Evolutionary conservation across 2,113 vertebrate genomes (phyloP), one percentile per base, ranked within the genome.

Genomic region (Notarius lentiginosus): DNA sequence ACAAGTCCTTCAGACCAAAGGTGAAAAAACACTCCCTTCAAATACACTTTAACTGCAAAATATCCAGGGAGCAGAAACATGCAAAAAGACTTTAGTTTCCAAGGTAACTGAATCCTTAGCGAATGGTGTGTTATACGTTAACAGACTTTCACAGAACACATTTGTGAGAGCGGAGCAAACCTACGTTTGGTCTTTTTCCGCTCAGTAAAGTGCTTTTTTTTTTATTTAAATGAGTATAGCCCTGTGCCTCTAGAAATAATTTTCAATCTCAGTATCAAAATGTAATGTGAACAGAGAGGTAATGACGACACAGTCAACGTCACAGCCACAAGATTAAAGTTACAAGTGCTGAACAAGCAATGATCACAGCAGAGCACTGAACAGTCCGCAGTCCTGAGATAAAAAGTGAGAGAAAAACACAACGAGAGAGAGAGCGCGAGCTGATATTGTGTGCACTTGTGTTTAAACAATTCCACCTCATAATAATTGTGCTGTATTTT

Each of bases 241-340:
- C 93, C 93, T 94, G 92, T 83, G 87, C 84, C 88, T 91, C 87
- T 81, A 87, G 91, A 93, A 91, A 92, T 89, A 90, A 27, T 88
- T 49, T 77, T 82, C 11, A 51, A 79, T 77, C 9, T 22, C 73
- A 66, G 86, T 87, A 87, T 87, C 72, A 86, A 82, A 84, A 89
- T 80, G 73, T 84, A 88, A 73, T 82, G 79, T 47, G 60, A 82
- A 85, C 61, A 82, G 53, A 47, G 55, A 86, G 27, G 55, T 55
- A 75, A 81, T 20, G 18, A 56, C 56, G 8, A 85, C 63, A 76
- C 14, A n/a, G 60, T 83, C 61, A 85, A 53, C 47, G 76, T 66
- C 75, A 85, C 66, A 84, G 79, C 51, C 84, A 81, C 22, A 34
- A n/a, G 30, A 85, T 85, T 83, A 72, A 83, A 85, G 56, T 82